Conservation (phyloP, 1,140 invertebrate species). For the Eubasilissa regina region DNA sequence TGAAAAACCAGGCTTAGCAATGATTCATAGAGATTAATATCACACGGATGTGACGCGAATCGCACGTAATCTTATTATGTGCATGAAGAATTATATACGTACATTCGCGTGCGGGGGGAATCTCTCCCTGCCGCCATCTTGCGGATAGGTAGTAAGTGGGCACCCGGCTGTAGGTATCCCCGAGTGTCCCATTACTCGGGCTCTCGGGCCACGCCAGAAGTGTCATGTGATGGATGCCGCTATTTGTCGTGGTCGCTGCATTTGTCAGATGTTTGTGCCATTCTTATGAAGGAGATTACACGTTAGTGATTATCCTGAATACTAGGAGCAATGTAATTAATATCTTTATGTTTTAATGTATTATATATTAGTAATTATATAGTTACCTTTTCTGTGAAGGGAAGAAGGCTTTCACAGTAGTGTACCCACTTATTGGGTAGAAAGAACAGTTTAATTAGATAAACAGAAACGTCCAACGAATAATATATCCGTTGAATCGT, state of each 20-base stretch:
- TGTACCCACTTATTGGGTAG: too few species aligned
- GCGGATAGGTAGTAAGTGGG: not conserved
- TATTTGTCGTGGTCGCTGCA: conserved; percentile 16
- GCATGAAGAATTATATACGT: conserved; percentile 8
- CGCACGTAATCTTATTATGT: conserved; percentile 2
- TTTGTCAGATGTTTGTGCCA: conserved; percentile 4
- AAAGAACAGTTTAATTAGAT: too few species aligned
- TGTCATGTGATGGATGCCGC: conserved; percentile 3
- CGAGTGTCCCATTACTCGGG: not conserved
- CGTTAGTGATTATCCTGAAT: not conserved
- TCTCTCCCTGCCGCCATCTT: not conserved
- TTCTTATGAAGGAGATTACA: conserved; percentile 2
- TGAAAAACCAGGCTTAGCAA: not conserved
- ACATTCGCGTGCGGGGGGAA: not conserved
- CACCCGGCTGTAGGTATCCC: not conserved
- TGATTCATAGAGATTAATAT: not conserved
- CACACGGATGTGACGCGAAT: not conserved
- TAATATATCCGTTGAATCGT: too few species aligned
- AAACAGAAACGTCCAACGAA: too few species aligned
- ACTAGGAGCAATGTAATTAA: not conserved
- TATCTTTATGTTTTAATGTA: not conserved
- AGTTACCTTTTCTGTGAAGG: not conserved
- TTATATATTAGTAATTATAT: not conserved
- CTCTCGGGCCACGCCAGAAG: not conserved
- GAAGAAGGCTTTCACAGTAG: too few species aligned